Base-by-base conservation (phyloP, 2,113 vertebrate species). In the Psilopsiagon aurifrons region DNA sequence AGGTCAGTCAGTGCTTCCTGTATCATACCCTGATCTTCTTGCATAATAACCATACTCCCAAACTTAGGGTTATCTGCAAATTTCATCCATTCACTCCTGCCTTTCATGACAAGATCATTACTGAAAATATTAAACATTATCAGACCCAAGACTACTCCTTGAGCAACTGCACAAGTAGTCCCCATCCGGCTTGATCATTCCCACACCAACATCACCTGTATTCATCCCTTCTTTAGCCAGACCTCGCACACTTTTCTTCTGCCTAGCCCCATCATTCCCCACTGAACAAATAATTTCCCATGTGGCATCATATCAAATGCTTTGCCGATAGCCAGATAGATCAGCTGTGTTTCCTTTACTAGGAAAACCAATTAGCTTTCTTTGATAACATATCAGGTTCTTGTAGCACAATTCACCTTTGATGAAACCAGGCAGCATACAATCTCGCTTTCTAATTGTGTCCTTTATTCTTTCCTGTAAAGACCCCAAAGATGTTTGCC, bases 331-430 rank as follows among this genome's bases (percentile, higher is more conserved):
- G 44, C 57, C 63, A 91, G 84, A 67, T 46, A 88, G 41, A 93
- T 74, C 67, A 80, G 59, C 15, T 2, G 4, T 74, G 87, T 74
- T 96, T 93, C 71, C 85, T 88, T 83, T 77, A 91, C 41, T 7
- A 57, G 51, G 59, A 94, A 97, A 96, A 92, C 67, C 90, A 93
- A 94, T 95, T 95, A 93, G 81, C 81, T 84, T 75, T 60, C 93
- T 93, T 83, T 95, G 87, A 92, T 94, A 95, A 95, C 82, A 37
- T 90, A 97, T 94, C 92, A 59, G 44, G 70, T 97, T 93, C 70
- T 91, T 70, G 93, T 92, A 82, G 87, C 87, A 90, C 87, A 93
- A 94, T 94, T 85, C 88, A 91, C 91, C 90, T 95, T 88, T 96
- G 93, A 95, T 75, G 85, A 94, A 94, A 57, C 17, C 25, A 73